Conservation (phyloP, 1,140 invertebrate genomes). For the Lasaia peninsularis region DNA sequence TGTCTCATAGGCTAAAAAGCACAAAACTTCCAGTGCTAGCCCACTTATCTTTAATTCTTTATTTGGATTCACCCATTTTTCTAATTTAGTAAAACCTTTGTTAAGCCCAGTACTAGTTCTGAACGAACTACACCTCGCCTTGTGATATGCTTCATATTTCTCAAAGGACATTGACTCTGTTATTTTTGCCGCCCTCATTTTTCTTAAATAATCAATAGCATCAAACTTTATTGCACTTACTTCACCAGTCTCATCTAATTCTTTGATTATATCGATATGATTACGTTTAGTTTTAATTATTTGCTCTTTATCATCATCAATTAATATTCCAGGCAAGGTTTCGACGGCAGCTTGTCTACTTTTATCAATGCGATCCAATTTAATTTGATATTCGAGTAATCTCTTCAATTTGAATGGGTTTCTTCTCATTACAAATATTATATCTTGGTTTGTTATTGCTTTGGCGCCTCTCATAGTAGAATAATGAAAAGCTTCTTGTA, state of each 20-base stretch:
- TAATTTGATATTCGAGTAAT: conserved; percentile 57
- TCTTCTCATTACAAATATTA: conserved; percentile 83
- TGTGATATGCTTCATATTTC: conserved; percentile 76
- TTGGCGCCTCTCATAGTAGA: conserved; percentile 71
- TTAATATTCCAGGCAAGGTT: conserved; percentile 34
- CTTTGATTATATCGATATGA: conserved; percentile 73
- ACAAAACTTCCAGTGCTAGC: conserved; percentile 80
- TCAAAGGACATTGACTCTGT: conserved; percentile 75
- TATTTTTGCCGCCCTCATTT: conserved; percentile 75
- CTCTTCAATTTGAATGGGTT: conserved; percentile 63
- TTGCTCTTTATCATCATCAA: conserved; percentile 56
- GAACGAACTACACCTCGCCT: conserved; percentile 72
- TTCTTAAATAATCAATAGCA: conserved; percentile 71
- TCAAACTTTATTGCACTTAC: conserved; percentile 75
- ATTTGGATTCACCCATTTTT: conserved; percentile 74
- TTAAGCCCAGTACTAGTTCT: conserved; percentile 39
- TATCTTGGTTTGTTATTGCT: conserved; percentile 75
- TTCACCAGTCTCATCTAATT: conserved; percentile 79
- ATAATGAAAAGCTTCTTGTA: conserved; percentile 78
- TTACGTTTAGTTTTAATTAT: conserved; percentile 46
- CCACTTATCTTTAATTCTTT: conserved; percentile 66
- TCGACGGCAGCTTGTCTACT: conserved; percentile 29
- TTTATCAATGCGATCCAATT: conserved; percentile 59
- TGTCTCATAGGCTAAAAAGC: conserved; percentile 85
- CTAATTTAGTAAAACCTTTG: conserved; percentile 69